phyloP scores from a whole-genome alignment of 2,113 vertebrate species.

The Petroica traversi region DNA sequence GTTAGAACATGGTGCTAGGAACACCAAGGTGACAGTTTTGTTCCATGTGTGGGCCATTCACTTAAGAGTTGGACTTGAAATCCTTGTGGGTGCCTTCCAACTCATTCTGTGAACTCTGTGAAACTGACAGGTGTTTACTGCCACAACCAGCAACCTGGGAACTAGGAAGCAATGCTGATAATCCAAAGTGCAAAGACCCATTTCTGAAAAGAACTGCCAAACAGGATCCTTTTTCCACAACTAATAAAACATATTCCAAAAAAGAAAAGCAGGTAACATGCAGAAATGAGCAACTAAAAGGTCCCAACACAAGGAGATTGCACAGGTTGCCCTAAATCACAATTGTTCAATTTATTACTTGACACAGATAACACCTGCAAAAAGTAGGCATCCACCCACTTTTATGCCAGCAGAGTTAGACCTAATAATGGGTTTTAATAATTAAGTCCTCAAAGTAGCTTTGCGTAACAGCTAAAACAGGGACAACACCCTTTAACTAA shows the following conservation, averaged over 20 bases:
- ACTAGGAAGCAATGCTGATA: background rate
- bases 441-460: background rate
- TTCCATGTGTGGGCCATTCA: background rate
- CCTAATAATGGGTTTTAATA: background rate
- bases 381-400: background rate
- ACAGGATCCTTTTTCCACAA: background rate
- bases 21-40: background rate
- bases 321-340: background rate
- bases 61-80: background rate
- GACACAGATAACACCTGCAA: background rate
- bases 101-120: background rate
- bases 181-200: background rate
- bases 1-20: background rate
- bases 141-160: background rate
- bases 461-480: background rate
- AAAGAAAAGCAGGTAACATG: background rate
- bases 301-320: background rate
- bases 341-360: background rate
- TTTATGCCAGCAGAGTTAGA: background rate
- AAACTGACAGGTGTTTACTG: background rate
- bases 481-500: background rate
- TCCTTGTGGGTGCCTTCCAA: background rate
- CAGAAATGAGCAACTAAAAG: background rate
- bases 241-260: background rate
- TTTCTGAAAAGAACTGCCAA: background rate